Evolutionary conservation across 1,140 invertebrate genomes (phyloP).

Genomic region (Schlechtendalia chinensis): DNA sequence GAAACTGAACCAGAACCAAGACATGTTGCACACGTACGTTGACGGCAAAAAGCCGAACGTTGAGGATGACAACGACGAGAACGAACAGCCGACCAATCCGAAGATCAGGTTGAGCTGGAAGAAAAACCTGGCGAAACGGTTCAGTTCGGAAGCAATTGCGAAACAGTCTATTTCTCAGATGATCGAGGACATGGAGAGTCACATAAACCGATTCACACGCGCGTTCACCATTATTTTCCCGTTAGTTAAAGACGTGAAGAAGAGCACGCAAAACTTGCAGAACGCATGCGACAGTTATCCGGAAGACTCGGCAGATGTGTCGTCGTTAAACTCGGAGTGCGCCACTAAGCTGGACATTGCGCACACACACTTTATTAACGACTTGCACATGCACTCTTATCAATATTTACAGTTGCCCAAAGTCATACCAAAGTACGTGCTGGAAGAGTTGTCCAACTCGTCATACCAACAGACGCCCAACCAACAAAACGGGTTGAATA

Average conservation of each 20-base stretch:
- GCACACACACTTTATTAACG: constrained; percentile 16
- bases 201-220: constrained; percentile 1
- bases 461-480: not conserved
- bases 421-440: constrained; percentile 32
- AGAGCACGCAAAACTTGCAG: not conserved
- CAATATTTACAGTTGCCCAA: constrained; percentile 41
- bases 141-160: constrained; percentile 23
- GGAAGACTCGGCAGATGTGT: not conserved
- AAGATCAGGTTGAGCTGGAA: constrained; percentile 23
- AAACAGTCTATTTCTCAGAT: constrained; percentile 40
- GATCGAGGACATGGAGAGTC: constrained; percentile 28
- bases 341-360: not conserved
- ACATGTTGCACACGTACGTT: constrained; percentile 22
- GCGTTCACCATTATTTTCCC: constrained; percentile 37
- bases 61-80: constrained; percentile 21
- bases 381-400: constrained; percentile 5
- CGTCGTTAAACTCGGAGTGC: not conserved
- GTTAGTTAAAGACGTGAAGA: constrained; percentile 17
- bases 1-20: constrained; percentile 33
- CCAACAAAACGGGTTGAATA: not conserved
- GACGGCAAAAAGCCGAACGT: constrained; percentile 25
- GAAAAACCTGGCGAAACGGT: constrained; percentile 30
- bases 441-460: constrained; percentile 25
- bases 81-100: constrained; percentile 15
- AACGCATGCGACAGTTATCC: constrained; percentile 31